Percentiles rank a stretch among this genome's conserved stretches.
These are phyloP conservation scores for Brachionus koreanus DNA, from an alignment of 1,140 invertebrate species.

Conservation along the genomic window DNA sequence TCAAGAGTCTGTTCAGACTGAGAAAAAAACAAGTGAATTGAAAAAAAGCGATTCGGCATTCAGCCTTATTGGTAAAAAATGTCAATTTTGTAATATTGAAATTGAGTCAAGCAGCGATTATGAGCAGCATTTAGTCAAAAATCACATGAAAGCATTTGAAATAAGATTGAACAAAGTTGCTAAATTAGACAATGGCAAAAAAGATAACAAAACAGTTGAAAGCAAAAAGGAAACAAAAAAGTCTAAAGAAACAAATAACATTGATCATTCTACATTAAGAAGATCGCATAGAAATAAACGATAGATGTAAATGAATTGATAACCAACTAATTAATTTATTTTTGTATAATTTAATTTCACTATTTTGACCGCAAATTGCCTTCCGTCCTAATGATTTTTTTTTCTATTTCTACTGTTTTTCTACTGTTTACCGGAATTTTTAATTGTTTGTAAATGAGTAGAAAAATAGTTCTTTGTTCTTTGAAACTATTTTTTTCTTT, in stretches of 20 bases:
- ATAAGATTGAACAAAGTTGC: not conserved
- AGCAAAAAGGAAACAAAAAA: not conserved
- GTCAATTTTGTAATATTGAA: not conserved
- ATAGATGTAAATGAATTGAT: too few species aligned
- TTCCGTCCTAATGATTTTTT: too few species aligned
- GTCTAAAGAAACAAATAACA: not conserved
- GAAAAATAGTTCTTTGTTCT: too few species aligned
- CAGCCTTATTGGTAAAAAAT: not conserved
- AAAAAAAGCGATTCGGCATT: not conserved
- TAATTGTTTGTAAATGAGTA: too few species aligned
- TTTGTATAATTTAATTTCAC: too few species aligned
- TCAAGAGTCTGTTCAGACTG: not conserved
- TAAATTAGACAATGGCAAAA: not conserved
- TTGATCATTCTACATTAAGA: not conserved
- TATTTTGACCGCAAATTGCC: too few species aligned
- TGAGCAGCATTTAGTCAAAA: not conserved
- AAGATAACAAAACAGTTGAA: not conserved
- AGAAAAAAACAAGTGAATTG: not conserved
- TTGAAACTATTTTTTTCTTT: too few species aligned
- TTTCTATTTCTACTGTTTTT: too few species aligned
- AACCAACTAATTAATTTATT: too few species aligned
- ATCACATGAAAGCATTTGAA: not conserved
- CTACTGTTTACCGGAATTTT: too few species aligned
- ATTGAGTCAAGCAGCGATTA: not conserved
- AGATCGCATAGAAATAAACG: not conserved